Evolutionary conservation across 2,888 invertebrate species (phyloP).

Genomic region (Drosophila subsilvestris): DNA sequence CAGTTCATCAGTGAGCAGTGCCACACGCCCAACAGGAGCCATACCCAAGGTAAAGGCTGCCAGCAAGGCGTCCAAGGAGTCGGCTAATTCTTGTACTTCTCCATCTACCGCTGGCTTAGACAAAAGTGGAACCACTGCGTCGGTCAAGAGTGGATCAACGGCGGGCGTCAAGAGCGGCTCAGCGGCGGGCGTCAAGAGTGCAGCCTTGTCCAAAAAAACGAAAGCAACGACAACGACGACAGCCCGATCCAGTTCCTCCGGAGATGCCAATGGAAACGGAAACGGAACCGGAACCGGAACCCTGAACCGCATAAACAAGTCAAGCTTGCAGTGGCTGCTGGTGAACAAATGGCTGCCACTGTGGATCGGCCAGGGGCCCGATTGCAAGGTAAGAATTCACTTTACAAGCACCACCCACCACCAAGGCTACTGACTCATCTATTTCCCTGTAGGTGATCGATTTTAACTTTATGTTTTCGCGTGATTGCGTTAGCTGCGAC

Average conservation of each 20-base stretch:
- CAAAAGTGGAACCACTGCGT: slow-evolving; percentile 10
- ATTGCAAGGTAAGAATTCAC: slow-evolving; percentile 83
- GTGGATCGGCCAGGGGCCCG: slow-evolving; percentile 86
- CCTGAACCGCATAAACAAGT: slow-evolving; percentile 86
- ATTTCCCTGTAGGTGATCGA: slow-evolving; percentile 81
- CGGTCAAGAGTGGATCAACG: slow-evolving; percentile 57
- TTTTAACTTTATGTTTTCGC: slow-evolving; percentile 85
- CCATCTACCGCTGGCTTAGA: slow-evolving; percentile 31
- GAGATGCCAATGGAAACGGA: slow-evolving; percentile 73
- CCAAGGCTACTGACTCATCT: neutral
- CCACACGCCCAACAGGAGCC: slow-evolving; percentile 73
- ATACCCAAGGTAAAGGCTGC: slow-evolving; percentile 80
- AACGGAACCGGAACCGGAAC: slow-evolving; percentile 58
- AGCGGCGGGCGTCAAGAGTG: slow-evolving; percentile 47
- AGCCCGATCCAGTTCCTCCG: slow-evolving; percentile 51
- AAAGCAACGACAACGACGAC: slow-evolving; percentile 51
- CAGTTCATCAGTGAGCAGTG: slow-evolving; percentile 23
- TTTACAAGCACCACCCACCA: neutral
- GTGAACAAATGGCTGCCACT: slow-evolving; percentile 88
- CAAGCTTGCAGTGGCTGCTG: slow-evolving; percentile 88
- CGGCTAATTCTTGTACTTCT: slow-evolving; percentile 28
- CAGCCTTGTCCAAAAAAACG: slow-evolving; percentile 64
- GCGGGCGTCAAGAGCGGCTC: slow-evolving; percentile 26
- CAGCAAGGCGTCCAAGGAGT: slow-evolving; percentile 61
- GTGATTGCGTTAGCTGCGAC: slow-evolving; percentile 84